Evolutionary conservation across 2,113 vertebrate genomes (phyloP).

Genomic region (Gracilinanus agilis): DNA sequence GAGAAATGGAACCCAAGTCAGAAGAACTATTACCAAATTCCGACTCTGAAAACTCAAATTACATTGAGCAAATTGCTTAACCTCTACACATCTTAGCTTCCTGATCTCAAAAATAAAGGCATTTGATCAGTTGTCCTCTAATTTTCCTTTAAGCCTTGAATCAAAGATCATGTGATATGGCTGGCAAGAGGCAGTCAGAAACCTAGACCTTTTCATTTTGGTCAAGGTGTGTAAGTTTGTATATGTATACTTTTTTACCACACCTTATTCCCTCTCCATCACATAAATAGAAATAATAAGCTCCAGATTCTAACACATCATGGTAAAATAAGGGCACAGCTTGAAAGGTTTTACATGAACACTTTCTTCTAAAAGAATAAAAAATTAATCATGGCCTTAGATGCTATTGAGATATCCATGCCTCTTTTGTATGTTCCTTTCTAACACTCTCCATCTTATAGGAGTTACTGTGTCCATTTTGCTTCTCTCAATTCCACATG

Average conservation of each 20-base stretch:
- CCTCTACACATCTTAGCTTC: background rate
- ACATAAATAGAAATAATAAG: conserved; percentile 52
- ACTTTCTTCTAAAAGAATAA: conserved; percentile 70
- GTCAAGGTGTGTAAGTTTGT: background rate
- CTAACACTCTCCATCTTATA: conserved; percentile 61
- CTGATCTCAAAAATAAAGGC: background rate
- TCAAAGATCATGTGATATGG: background rate
- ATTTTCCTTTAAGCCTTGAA: background rate
- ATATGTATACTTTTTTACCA: background rate
- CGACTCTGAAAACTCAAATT: background rate
- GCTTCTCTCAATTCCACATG: conserved; percentile 59
- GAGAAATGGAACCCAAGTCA: background rate
- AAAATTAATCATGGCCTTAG: conserved; percentile 78
- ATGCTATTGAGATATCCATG: conserved; percentile 48
- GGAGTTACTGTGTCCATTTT: conserved; percentile 47
- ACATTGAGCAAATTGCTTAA: background rate
- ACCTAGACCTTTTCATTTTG: background rate
- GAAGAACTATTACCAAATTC: background rate
- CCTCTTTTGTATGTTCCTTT: conserved; percentile 55
- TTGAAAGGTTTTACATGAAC: conserved; percentile 67
- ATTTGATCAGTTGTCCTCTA: background rate
- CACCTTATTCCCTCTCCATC: background rate
- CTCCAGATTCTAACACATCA: conserved; percentile 12
- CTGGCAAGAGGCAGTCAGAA: background rate
- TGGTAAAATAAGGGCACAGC: conserved; percentile 40